Evolutionary conservation across 2,797 vertebrate genomes (phyloP).

Genomic region (Oryzias sinensis): DNA sequence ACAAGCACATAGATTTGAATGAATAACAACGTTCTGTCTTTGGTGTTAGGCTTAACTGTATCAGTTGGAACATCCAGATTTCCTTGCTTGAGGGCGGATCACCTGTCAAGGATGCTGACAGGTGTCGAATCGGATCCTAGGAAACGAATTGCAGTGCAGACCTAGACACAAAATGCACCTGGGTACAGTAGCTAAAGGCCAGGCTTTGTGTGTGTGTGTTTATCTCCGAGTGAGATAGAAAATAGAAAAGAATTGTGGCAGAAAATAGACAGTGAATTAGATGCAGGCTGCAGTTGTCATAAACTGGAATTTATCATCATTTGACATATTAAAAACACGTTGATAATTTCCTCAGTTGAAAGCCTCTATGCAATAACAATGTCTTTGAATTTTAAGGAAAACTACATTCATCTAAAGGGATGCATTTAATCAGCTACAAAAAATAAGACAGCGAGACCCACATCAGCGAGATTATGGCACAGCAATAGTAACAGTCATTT

Average conservation of each 20-base stretch:
- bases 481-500: conserved; percentile 43
- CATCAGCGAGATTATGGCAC: conserved; percentile 21
- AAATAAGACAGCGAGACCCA: conserved; percentile 7
- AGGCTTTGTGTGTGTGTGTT: conserved; percentile 6
- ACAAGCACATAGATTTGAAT: neutral
- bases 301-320: neutral
- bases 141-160: conserved; percentile 28
- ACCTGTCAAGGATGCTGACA: conserved; percentile 49
- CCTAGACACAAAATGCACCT: conserved; percentile 41
- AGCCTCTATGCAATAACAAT: too few relatives aligned
- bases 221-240: neutral
- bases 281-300: neutral
- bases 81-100: conserved; percentile 13
- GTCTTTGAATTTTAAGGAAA: too few relatives aligned
- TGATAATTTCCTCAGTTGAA: neutral
- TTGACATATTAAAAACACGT: neutral
- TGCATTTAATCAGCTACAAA: neutral
- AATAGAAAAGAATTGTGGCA: neutral
- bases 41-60: conserved; percentile 3
- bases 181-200: conserved; percentile 48
- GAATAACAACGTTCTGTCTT: neutral
- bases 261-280: conserved; percentile 1
- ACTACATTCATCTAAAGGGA: neutral
- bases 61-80: conserved; percentile 22
- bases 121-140: conserved; percentile 54